phyloP scores from a whole-genome alignment of 2,888 invertebrate species.

The Spisula solida region DNA sequence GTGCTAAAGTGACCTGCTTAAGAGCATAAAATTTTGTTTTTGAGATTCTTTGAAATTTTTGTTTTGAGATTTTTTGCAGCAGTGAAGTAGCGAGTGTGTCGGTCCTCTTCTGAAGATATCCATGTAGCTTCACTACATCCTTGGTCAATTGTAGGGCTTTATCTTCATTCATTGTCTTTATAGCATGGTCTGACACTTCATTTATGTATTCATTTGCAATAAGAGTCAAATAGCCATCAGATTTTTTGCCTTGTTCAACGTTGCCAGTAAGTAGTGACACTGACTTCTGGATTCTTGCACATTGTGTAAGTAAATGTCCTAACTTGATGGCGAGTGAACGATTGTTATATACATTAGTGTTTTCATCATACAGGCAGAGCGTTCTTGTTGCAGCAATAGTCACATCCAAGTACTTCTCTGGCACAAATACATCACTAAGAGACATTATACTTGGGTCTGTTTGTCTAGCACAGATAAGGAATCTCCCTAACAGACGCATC shows the following conservation, averaged over 20 bases:
- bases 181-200: conserved; percentile 49
- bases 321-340: conserved; percentile 57
- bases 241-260: conserved; percentile 10
- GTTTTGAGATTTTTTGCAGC: conserved; percentile 30
- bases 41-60: too few relatives aligned
- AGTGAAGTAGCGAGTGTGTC: background rate
- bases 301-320: conserved; percentile 50
- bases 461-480: conserved; percentile 45
- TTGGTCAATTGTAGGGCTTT: conserved; percentile 49
- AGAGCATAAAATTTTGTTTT: conserved; percentile 33
- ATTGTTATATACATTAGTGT: conserved; percentile 42
- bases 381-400: conserved; percentile 43
- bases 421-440: conserved; percentile 42
- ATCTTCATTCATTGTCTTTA: conserved; percentile 37
- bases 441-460: conserved; percentile 28
- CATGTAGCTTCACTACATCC: conserved; percentile 49
- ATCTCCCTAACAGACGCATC: conserved; percentile 54
- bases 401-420: conserved; percentile 43
- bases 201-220: conserved; percentile 49
- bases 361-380: conserved; percentile 43
- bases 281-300: conserved; percentile 50
- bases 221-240: conserved; percentile 48
- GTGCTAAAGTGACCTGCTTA: conserved; percentile 45
- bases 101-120: conserved; percentile 22
- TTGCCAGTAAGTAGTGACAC: conserved; percentile 36